Evolutionary conservation across 2,888 invertebrate species (phyloP).

Genomic region (Acanthosepion lycidas): DNA sequence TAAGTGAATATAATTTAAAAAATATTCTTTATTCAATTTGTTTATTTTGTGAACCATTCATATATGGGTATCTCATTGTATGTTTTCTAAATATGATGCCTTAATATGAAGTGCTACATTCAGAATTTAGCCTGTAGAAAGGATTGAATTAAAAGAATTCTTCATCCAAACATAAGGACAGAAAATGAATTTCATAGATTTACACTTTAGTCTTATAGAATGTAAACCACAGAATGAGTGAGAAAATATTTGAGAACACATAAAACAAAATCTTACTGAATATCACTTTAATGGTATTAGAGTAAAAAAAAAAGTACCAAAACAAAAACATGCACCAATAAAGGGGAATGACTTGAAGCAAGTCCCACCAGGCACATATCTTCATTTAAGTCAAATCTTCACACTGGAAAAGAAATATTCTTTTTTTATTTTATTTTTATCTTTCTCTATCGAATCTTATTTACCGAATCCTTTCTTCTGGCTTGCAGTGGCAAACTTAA

Average conservation of each 20-base stretch:
- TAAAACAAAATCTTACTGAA: neutral
- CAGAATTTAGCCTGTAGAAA: neutral
- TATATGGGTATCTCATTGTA: too few relatives aligned
- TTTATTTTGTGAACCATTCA: too few relatives aligned
- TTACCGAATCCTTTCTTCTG: conserved; percentile 33
- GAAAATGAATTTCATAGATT: neutral
- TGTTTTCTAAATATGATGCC: too few relatives aligned
- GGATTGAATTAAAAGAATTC: neutral
- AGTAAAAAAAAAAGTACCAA: neutral
- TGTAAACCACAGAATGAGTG: neutral
- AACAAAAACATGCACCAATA: neutral
- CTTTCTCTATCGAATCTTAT: neutral
- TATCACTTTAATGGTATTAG: neutral
- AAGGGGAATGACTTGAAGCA: neutral
- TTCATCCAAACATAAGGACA: neutral
- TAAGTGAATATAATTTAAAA: too few relatives aligned
- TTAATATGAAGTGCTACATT: neutral
- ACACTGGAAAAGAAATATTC: neutral
- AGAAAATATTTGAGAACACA: neutral
- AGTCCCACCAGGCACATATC: neutral
- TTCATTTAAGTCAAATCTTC: neutral
- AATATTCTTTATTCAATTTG: too few relatives aligned
- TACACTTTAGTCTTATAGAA: neutral
- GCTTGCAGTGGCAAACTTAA: conserved; percentile 10
- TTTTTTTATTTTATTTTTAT: neutral